Evolutionary conservation across 1,140 invertebrate genomes (phyloP).

Genomic region (Zaprionus nigranus): DNA sequence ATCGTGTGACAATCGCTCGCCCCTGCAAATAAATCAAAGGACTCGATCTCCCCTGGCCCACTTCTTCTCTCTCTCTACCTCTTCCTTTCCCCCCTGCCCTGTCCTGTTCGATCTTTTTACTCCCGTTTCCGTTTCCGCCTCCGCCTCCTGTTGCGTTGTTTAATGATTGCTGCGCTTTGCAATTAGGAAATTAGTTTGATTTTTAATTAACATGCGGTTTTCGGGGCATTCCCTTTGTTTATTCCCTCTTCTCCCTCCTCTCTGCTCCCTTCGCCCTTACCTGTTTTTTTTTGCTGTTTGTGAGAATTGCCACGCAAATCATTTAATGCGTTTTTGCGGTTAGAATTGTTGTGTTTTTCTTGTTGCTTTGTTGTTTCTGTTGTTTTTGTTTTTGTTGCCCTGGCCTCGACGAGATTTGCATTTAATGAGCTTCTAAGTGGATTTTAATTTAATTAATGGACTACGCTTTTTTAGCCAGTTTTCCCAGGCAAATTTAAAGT

Average conservation of each 20-base stretch:
- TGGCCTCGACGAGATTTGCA: slow-evolving; percentile 63
- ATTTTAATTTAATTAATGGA: slow-evolving; percentile 81
- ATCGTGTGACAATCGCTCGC: slow-evolving; percentile 78
- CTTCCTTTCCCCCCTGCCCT: slow-evolving; percentile 7
- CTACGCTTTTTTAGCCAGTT: slow-evolving; percentile 20
- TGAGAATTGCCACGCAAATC: slow-evolving; percentile 69
- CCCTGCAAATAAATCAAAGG: slow-evolving; percentile 72
- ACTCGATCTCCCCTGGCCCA: slow-evolving; percentile 13
- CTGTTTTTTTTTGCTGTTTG: slow-evolving; percentile 57
- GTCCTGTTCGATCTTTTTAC: background rate
- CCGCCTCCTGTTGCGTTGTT: slow-evolving; percentile 50
- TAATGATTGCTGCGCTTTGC: slow-evolving; percentile 79
- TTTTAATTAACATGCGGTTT: slow-evolving; percentile 83
- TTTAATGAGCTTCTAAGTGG: slow-evolving; percentile 81
- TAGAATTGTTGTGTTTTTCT: slow-evolving; percentile 56
- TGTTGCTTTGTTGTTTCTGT: slow-evolving; percentile 23
- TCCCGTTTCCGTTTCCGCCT: slow-evolving; percentile 18
- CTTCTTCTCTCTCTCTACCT: background rate
- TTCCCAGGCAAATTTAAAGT: slow-evolving; percentile 34
- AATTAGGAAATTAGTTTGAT: slow-evolving; percentile 83
- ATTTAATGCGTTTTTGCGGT: slow-evolving; percentile 81
- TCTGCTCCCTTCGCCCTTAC: slow-evolving; percentile 14
- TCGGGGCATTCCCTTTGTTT: slow-evolving; percentile 54
- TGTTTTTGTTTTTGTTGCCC: slow-evolving; percentile 42
- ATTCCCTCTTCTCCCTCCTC: slow-evolving; percentile 26